phyloP scores from a whole-genome alignment of 2,888 invertebrate species.

The Lasioglossum vierecki region DNA sequence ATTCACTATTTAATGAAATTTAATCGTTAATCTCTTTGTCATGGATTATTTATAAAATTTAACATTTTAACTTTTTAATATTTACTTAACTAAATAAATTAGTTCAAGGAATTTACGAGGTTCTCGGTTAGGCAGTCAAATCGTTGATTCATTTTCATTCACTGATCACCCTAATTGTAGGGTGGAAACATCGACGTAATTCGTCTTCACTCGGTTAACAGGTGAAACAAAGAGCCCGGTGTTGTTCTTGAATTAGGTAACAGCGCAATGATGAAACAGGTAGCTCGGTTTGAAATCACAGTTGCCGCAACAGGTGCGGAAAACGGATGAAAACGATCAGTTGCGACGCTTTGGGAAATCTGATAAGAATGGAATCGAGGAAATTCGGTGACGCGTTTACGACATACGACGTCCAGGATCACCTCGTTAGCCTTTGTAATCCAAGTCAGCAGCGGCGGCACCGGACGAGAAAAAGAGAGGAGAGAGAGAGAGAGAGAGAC shows the following conservation, averaged over 20 bases:
- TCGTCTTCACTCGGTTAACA: not conserved
- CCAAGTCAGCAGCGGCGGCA: slow-evolving; percentile 40
- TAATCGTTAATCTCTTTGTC: no score
- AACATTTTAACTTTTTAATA: no score
- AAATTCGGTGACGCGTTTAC: slow-evolving; percentile 50
- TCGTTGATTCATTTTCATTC: not conserved
- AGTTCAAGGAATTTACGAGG: no score
- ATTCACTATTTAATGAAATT: no score
- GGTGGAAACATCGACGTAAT: not conserved
- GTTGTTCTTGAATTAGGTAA: not conserved
- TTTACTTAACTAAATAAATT: no score
- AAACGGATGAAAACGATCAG: slow-evolving; percentile 45
- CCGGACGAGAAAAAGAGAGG: slow-evolving; percentile 52
- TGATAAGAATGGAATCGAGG: slow-evolving; percentile 46
- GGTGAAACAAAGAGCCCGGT: not conserved
- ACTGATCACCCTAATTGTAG: not conserved
- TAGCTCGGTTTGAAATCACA: not conserved
- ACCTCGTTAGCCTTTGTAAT: slow-evolving; percentile 72
- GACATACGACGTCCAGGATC: slow-evolving; percentile 59
- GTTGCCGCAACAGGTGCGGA: slow-evolving; percentile 54
- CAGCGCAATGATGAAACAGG: not conserved
- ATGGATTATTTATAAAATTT: no score
- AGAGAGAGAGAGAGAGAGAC: slow-evolving; percentile 16
- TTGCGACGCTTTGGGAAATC: slow-evolving; percentile 49
- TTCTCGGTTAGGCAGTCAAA: not conserved